Conservation (phyloP, 1,140 invertebrate species). For the Scaptodrosophila lebanonensis region DNA sequence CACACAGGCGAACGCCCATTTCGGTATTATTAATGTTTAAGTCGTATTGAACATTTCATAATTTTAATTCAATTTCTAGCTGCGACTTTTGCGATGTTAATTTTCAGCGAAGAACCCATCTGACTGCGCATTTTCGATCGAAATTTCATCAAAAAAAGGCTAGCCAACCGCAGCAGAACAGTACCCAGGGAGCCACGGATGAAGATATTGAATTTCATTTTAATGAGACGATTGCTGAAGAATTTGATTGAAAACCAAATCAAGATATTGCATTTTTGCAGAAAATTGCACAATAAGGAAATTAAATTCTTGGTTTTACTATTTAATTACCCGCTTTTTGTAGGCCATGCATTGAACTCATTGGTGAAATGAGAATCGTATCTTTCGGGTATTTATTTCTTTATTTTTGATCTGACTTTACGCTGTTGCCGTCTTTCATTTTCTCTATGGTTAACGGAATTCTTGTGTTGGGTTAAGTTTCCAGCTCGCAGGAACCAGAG, state of each 20-base stretch:
- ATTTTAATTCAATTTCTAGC: not conserved
- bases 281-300: too few relatives aligned
- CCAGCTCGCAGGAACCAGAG: slow-evolving; percentile 58
- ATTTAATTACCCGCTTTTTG: too few relatives aligned
- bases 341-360: too few relatives aligned
- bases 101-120: slow-evolving; percentile 38
- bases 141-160: slow-evolving; percentile 25
- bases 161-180: not conserved
- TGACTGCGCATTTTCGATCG: slow-evolving; percentile 37
- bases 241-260: too few relatives aligned
- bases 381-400: not conserved
- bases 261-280: not conserved
- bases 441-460: slow-evolving; percentile 45
- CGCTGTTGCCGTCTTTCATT: slow-evolving; percentile 39
- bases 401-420: slow-evolving; percentile 16
- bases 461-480: slow-evolving; percentile 53
- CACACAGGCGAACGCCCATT: slow-evolving; percentile 48
- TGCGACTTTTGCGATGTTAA: slow-evolving; percentile 32
- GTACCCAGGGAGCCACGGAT: not conserved
- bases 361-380: not conserved
- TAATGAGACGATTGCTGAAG: not conserved
- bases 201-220: not conserved
- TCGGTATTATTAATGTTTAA: too few relatives aligned
- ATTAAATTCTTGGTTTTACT: too few relatives aligned
- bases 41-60: not conserved